Evolutionary conservation across 2,113 vertebrate genomes (phyloP), one percentile per base, ranked within the genome.

Genomic region (Petaurus breviceps): DNA sequence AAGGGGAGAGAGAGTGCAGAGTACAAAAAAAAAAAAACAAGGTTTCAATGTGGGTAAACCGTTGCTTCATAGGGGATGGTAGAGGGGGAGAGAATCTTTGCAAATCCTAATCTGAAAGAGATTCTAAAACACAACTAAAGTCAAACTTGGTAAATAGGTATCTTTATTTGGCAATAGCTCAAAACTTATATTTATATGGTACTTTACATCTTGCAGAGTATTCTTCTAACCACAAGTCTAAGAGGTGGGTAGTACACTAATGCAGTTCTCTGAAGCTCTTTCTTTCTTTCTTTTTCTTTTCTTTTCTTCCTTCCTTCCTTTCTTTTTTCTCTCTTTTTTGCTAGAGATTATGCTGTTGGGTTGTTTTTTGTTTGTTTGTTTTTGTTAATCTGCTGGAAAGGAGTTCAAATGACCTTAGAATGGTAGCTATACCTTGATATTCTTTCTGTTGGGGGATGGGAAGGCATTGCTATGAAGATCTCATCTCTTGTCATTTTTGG

Each of bases 401-500:
- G 94, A 51, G 8, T 9, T 43, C 92, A 50, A 24, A 28, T 92
- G 90, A 92, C 61, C 51, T 96, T 51, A 53, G 22, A 10, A 84
- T 49, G 84, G 53, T 95, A 92, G 91, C 46, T 96, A 93, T 50
- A 91, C 12, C 26, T 95, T 94, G 46, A 47, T 89, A 91, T 95
- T 68, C 24, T 92, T 92, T 95, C 43, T 91, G 22, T 47, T 68
- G 50, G 92, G 16, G 22, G 95, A 68, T 68, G 68, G 47, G 55
- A 90, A 26, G 53, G 51, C 91, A 92, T 95, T 96, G 95, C 55
- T 52, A 94, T 94, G 3, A 95, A 92, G 51, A 50, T 43, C 25
- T 93, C 54, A 61, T 93, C 47, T 90, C 90, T 90, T 89, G 92
- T 96, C 93, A 90, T 90, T 95, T 95, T 95, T 55, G 93, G 89